A percentile compares a stretch with the other conserved stretches of the same genome.
Conservation (phyloP, 2,113 vertebrate species). For the Leptosomus discolor region DNA sequence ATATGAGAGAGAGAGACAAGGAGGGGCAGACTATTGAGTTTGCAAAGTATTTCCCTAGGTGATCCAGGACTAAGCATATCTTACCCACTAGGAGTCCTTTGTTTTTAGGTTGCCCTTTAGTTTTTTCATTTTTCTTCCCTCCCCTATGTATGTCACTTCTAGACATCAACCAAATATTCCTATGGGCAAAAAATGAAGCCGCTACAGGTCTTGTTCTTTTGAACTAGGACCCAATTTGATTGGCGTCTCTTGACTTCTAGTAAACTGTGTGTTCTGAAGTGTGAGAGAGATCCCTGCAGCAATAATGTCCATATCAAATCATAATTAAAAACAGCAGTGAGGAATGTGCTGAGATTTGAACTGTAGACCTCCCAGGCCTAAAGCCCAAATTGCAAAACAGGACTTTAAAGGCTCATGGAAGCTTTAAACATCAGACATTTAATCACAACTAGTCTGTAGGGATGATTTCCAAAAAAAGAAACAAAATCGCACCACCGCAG, state of each 20-base stretch:
- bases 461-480: slow-evolving; percentile 60
- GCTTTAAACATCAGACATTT: slow-evolving; percentile 55
- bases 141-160: slow-evolving; percentile 11
- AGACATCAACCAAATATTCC: slow-evolving; percentile 23
- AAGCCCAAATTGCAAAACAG: slow-evolving; percentile 48
- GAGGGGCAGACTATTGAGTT: background rate
- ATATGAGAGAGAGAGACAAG: background rate
- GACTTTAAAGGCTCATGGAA: slow-evolving; percentile 62
- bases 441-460: slow-evolving; percentile 33
- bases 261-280: slow-evolving; percentile 34
- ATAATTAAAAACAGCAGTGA: slow-evolving; percentile 56
- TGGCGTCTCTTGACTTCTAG: slow-evolving; percentile 17
- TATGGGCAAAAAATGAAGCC: slow-evolving; percentile 21
- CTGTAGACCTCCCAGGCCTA: slow-evolving; percentile 26
- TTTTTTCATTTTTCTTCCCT: slow-evolving; percentile 26
- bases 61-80: background rate
- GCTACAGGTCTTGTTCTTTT: slow-evolving; percentile 9
- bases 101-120: background rate
- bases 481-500: slow-evolving; percentile 18
- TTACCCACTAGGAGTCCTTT: background rate
- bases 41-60: background rate
- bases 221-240: background rate
- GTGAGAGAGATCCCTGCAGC: slow-evolving; percentile 29
- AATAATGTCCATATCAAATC: slow-evolving; percentile 54
- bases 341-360: slow-evolving; percentile 49